Conservation (phyloP, 2,113 vertebrate species). For the Colius striatus region DNA sequence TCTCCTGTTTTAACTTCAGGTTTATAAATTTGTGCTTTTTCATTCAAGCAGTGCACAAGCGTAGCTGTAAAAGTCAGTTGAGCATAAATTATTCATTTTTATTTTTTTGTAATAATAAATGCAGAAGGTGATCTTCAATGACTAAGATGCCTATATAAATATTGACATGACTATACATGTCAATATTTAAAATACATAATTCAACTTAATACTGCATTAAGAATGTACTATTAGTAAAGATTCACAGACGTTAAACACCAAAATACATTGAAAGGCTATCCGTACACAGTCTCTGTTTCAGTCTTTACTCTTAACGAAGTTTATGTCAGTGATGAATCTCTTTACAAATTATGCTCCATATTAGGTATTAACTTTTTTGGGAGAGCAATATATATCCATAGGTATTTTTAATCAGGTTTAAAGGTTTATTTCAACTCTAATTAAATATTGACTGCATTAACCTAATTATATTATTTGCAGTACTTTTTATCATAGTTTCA, state of each 20-base stretch:
- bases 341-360: not conserved
- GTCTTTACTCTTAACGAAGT: not conserved
- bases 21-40: not conserved
- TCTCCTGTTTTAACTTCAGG: not conserved
- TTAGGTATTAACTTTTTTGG: not conserved
- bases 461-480: not conserved
- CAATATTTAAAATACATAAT: not conserved
- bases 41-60: not conserved
- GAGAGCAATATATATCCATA: not conserved
- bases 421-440: not conserved
- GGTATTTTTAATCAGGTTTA: not conserved
- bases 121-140: not conserved
- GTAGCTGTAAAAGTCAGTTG: not conserved
- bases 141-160: not conserved
- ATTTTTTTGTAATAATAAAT: not conserved
- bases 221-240: not conserved
- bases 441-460: not conserved
- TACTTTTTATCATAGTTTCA: not conserved
- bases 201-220: not conserved
- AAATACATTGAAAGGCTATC: not conserved
- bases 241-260: not conserved
- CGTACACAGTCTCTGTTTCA: not conserved
- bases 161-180: not conserved
- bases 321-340: not conserved
- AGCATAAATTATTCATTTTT: not conserved